A percentile compares a stretch with the other conserved stretches of the same genome.
phyloP scores from a whole-genome alignment of 2,113 vertebrate species.

The Microtus montanus region DNA sequence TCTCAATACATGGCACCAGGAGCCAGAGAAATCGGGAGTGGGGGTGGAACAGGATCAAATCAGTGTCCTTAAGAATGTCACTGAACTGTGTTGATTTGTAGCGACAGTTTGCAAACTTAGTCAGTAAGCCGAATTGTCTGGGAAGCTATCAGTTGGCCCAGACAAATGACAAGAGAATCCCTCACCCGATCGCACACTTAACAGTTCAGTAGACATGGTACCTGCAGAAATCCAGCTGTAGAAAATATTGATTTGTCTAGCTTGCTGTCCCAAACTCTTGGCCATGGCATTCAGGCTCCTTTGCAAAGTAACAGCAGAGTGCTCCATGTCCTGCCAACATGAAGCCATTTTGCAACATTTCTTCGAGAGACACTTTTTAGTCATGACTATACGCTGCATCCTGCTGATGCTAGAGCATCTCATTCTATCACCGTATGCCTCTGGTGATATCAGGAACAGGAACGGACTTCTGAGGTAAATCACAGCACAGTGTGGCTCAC shows the following conservation, averaged over 20 bases:
- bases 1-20: not conserved
- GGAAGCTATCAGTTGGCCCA: conserved; percentile 26
- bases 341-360: not conserved
- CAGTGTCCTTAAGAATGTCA: not conserved
- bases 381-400: not conserved
- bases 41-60: not conserved
- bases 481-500: not conserved
- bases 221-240: not conserved
- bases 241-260: not conserved
- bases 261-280: not conserved
- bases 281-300: not conserved
- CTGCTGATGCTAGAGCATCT: not conserved
- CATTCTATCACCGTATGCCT: not conserved
- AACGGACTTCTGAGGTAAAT: conserved; percentile 26
- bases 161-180: not conserved
- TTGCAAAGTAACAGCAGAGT: not conserved
- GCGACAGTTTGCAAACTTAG: not conserved
- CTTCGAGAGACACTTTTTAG: not conserved
- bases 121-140: not conserved
- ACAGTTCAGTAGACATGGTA: not conserved
- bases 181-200: not conserved
- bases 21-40: not conserved
- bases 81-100: not conserved
- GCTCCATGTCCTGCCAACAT: not conserved
- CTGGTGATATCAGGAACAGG: not conserved